Base-by-base conservation (phyloP, 2,888 invertebrate genomes). In the Lysandra bellargus region DNA sequence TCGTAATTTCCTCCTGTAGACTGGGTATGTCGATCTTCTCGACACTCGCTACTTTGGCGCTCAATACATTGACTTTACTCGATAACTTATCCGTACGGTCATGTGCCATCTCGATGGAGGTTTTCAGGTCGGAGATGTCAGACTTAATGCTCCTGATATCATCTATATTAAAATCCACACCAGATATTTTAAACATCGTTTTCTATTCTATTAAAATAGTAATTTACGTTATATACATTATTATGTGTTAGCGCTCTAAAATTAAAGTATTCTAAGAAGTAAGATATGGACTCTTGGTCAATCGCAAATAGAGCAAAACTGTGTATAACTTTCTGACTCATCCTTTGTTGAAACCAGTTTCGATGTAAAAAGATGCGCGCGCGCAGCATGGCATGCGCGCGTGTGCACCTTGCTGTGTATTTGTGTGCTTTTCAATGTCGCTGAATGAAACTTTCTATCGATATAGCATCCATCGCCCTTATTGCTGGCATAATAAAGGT, bases 391-490 rank as follows among this genome's bases (percentile, higher is more conserved):
- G 57, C 17, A 4, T 57, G 17, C 17, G 17, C 81, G 88, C 86
- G 84, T 83, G 83, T 53, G 79, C 82, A 81, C 73, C 75, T 85
- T 80, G 17, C 78, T 84, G 89, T 91, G 90, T 91, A 90, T 81
- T 53, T 53, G 17, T 49, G 92, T 93, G 93, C 91, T 92, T 94
- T 93, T 92, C 90, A 85, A 85, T 87, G 87, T 88, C 87, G 88
- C 87, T 94, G 91, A 93, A 93, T 94, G 92, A 92, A 93, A 93
- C 93, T 94, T 94, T 94, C 94, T 94, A 94, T 90, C 88, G 73
- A 77, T 80, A 75, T 61, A 80, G 64, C 78, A 49, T 44, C n/a
- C 4, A 37, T 75, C 85, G 85, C 17, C 17, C 33, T 76, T 76
- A 76, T 30, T 17, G n/a, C 57, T 30, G 1, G 7, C 17, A 1